These are phyloP conservation scores for Andrena marginata DNA, from an alignment of 2,888 invertebrate genomes.

Conservation along the genomic window DNA sequence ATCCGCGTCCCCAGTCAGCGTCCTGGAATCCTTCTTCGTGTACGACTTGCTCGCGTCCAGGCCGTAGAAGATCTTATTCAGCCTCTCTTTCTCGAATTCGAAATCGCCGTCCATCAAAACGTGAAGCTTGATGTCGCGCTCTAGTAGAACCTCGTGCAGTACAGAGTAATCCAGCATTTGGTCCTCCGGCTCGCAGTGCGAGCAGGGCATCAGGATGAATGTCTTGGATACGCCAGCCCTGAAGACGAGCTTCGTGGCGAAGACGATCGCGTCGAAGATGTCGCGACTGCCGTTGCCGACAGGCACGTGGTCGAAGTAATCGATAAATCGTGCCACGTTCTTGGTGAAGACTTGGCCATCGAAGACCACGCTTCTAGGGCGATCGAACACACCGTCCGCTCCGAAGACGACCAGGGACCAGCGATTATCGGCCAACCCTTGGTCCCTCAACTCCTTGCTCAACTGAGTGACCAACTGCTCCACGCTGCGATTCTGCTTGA, in stretches of 20 bases:
- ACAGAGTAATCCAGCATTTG: conserved; percentile 94
- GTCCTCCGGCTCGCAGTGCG: conserved; percentile 89
- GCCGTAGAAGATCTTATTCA: conserved; percentile 91
- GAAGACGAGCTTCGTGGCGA: conserved; percentile 91
- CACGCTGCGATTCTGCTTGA: conserved; percentile 89
- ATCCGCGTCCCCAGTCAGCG: conserved; percentile 90
- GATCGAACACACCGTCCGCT: conserved; percentile 90
- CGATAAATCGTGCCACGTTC: conserved; percentile 84
- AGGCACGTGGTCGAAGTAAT: conserved; percentile 90
- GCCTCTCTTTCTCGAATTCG: conserved; percentile 90
- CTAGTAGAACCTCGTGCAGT: conserved; percentile 92
- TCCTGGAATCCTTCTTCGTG: conserved; percentile 91
- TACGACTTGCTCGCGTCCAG: conserved; percentile 92
- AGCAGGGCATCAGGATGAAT: conserved; percentile 93
- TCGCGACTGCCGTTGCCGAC: conserved; percentile 89
- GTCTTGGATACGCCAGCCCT: conserved; percentile 94
- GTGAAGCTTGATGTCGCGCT: conserved; percentile 93
- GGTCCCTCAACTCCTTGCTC: conserved; percentile 89
- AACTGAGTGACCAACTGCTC: conserved; percentile 89
- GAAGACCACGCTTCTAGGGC: conserved; percentile 90
- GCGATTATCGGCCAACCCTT: conserved; percentile 89
- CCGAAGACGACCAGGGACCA: conserved; percentile 94
- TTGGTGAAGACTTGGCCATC: conserved; percentile 90
- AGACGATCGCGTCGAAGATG: conserved; percentile 91
- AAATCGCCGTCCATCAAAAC: conserved; percentile 94